Base-by-base conservation (phyloP, 2,797 vertebrate species). In the Hafferia zeledoni region DNA sequence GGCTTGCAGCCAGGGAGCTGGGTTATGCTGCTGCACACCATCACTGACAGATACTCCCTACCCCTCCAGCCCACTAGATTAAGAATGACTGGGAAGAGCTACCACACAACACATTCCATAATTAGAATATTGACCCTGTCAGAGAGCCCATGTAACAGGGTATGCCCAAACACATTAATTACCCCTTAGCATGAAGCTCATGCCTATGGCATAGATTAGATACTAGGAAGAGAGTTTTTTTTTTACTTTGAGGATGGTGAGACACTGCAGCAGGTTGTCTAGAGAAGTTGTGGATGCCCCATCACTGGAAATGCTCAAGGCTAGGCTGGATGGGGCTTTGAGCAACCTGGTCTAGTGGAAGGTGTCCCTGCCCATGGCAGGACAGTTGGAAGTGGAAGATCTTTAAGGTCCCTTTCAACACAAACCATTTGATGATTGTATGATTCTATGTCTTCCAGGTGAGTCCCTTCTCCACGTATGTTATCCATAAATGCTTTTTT, bases 1-100 rank as follows among this genome's bases (percentile, higher is more conserved):
- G 93, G 78, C 81, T 74, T 41, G 64, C 75, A 90, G 86, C 78
- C 93, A 95, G 57, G 31, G 47, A 64, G 50, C 81, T 89, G 92
- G 52, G 49, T 55, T 80, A 43, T 89, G 49, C 68, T 64, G 53
- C 68, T 87, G 64, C 75, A 93, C 77, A 83, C 64, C 77, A 57
- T 27, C 49, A 14, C 60, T 78, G 86, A 89, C 81, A 89, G 61
- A 18, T 74, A 85, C 24, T 53, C 75, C 37, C 59, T 59, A 2
- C 14, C 24, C 44, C 33, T 87, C 63, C 13, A 4, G 63, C 25
- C 47, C 71, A 25, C 28, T 11, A 30, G 43, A 46, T 80, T 28
- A 71, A 37, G 43, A 60, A 57, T 31, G 39, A 35, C 30, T 68
- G 83, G 89, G 81, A 93, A 74, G 60, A 84, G 60, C 60, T 60